A percentile compares a stretch with the other conserved stretches of the same genome.
Conservation (phyloP, 2,888 invertebrate genomes). For the Sympetrum striolatum region DNA sequence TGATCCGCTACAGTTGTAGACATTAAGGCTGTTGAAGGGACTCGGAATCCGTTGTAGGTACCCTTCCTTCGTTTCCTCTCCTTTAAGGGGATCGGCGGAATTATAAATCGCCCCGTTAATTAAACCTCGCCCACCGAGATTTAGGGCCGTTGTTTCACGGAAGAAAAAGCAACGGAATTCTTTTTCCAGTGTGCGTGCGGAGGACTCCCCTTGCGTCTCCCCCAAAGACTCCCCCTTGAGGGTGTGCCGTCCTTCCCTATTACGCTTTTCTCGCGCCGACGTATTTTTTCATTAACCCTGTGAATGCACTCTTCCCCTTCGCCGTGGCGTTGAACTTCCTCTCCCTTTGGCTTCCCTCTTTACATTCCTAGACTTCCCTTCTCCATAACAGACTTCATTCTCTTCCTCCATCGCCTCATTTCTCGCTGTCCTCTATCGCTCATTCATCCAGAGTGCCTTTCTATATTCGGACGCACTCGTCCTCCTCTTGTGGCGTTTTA, state of each 20-base stretch:
- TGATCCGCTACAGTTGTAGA: too few species aligned
- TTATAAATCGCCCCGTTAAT: neutral
- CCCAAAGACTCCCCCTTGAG: neutral
- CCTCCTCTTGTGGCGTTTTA: neutral
- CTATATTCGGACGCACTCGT: neutral
- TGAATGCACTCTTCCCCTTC: neutral
- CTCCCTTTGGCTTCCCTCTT: neutral
- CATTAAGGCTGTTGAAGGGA: too few species aligned
- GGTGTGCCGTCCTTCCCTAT: neutral
- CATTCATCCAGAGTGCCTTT: neutral
- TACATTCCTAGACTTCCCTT: neutral
- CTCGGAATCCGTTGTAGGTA: too few species aligned
- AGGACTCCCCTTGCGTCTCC: neutral
- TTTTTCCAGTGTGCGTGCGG: neutral
- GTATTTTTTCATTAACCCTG: constrained; percentile 28
- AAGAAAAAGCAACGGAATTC: neutral
- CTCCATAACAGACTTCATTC: neutral
- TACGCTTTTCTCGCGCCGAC: neutral
- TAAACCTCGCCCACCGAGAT: neutral
- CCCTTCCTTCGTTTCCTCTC: too few species aligned
- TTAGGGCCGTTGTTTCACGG: neutral
- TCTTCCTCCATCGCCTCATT: neutral
- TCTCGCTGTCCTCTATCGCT: neutral
- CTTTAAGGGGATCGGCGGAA: neutral
- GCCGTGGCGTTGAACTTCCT: neutral